Evolutionary conservation across 2,797 vertebrate species (phyloP).

Genomic region (Cheirogaleus major): DNA sequence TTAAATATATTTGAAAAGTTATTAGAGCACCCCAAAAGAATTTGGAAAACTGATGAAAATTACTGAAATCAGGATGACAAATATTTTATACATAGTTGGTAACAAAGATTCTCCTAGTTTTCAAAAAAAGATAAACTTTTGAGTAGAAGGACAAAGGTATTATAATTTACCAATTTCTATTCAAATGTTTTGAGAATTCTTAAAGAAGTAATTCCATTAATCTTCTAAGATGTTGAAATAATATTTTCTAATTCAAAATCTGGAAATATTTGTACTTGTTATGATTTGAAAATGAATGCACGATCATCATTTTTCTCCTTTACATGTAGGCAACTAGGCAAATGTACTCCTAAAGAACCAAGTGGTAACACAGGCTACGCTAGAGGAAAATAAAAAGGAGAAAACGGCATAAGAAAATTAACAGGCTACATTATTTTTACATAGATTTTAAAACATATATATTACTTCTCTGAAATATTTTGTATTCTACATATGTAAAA

Average conservation of each 20-base stretch:
- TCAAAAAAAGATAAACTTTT: not conserved
- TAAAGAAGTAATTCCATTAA: not conserved
- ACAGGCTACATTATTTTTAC: not conserved
- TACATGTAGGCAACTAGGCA: not conserved
- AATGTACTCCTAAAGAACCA: not conserved
- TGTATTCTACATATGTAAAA: constrained; percentile 15
- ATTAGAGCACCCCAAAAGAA: not conserved
- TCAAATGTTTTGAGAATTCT: constrained; percentile 1
- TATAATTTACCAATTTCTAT: not conserved
- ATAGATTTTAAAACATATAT: not conserved
- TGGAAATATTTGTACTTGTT: constrained; percentile 18
- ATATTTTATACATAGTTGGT: not conserved
- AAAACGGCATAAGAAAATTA: not conserved
- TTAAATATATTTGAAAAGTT: not conserved
- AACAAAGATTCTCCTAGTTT: constrained; percentile 15
- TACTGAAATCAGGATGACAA: constrained; percentile 13
- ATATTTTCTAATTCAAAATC: not conserved
- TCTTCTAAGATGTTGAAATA: not conserved
- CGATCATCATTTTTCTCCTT: not conserved
- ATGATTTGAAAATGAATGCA: not conserved
- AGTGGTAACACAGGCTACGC: not conserved
- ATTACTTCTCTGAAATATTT: not conserved
- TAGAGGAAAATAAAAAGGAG: not conserved
- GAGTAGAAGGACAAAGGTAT: not conserved
- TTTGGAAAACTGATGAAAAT: constrained; percentile 8